Percentiles rank a stretch among this genome's conserved stretches.
Evolutionary conservation across 2,797 vertebrate species (phyloP).

Genomic region (Tapera naevia): DNA sequence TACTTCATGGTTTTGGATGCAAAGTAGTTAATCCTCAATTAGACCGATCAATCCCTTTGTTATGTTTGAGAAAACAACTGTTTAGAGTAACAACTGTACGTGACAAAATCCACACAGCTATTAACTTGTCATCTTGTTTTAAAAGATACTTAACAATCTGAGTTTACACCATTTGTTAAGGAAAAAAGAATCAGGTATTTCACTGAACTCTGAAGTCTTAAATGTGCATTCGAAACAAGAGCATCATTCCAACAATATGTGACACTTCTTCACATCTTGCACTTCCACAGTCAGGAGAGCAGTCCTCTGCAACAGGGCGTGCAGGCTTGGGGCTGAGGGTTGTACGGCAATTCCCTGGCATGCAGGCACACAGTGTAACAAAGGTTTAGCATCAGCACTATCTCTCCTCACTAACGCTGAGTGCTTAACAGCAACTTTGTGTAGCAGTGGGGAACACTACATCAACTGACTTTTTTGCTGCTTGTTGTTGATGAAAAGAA

Average conservation of each 20-base stretch:
- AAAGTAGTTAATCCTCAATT: constrained; percentile 25
- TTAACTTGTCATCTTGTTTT: constrained; percentile 50
- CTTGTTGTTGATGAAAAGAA: background rate
- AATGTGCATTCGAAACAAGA: background rate
- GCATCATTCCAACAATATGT: background rate
- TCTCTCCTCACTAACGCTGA: background rate
- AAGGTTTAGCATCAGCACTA: background rate
- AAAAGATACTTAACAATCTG: background rate
- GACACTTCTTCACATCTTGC: background rate
- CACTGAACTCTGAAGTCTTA: background rate
- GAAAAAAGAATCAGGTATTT: background rate
- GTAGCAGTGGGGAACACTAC: background rate
- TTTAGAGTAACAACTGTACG: constrained; percentile 16
- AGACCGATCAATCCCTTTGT: constrained; percentile 34
- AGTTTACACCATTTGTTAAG: background rate
- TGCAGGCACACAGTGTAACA: background rate
- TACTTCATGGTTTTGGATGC: background rate
- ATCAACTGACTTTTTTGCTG: background rate
- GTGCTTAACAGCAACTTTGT: rapidly evolving
- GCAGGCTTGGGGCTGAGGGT: background rate
- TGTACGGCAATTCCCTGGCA: rapidly evolving
- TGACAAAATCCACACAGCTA: constrained; percentile 40
- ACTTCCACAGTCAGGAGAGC: background rate
- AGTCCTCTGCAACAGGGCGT: background rate
- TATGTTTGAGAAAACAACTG: constrained; percentile 39